phyloP scores from a whole-genome alignment of 2,113 vertebrate species.

The human region DNA sequence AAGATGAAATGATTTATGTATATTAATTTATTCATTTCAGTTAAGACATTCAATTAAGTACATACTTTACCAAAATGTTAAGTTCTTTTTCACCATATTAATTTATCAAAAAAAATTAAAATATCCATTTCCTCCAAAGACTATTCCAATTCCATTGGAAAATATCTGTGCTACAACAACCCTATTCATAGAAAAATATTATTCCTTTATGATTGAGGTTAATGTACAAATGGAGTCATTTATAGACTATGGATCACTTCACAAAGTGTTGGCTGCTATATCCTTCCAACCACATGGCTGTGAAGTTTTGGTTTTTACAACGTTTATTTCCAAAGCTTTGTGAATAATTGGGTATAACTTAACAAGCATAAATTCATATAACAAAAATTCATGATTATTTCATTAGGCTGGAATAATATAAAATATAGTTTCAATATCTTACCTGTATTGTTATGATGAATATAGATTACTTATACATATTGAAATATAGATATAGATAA shows the following conservation, averaged over 20 bases:
- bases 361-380: background rate
- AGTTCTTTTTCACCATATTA: background rate
- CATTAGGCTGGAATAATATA: background rate
- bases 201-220: background rate
- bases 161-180: background rate
- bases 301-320: background rate
- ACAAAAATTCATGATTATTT: background rate
- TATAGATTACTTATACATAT: background rate
- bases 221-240: background rate
- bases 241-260: background rate
- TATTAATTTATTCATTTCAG: background rate
- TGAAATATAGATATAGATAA: background rate
- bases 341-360: background rate
- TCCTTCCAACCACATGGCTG: background rate
- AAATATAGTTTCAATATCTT: background rate
- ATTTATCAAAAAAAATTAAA: background rate
- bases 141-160: background rate
- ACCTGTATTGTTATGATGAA: background rate
- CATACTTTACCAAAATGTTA: background rate
- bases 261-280: background rate
- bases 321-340: background rate
- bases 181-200: background rate
- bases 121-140: background rate
- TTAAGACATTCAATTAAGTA: background rate
- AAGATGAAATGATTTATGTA: background rate